Conservation (phyloP, 2,113 vertebrate species). For the Acrocephalus kingi region DNA sequence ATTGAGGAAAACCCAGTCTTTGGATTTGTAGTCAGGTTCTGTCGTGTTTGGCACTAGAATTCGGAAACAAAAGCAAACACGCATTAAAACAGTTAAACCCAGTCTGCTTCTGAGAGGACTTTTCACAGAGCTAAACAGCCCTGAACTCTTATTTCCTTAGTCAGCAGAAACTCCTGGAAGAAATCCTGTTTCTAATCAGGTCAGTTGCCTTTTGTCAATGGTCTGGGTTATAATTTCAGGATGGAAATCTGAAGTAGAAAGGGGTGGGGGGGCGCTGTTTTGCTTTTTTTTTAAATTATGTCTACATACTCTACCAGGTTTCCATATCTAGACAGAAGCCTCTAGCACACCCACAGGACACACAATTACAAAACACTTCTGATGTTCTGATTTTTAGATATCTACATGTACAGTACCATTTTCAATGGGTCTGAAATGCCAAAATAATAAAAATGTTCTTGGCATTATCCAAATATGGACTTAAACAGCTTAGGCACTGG, state of each 20-base stretch:
- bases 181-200: background rate
- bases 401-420: background rate
- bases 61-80: background rate
- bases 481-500: background rate
- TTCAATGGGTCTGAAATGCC: background rate
- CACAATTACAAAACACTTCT: background rate
- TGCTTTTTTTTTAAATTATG: background rate
- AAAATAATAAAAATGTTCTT: background rate
- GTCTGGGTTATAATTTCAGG: background rate
- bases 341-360: background rate
- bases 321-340: background rate
- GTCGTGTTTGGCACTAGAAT: constrained; percentile 86
- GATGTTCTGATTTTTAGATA: background rate
- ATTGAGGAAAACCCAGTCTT: constrained; percentile 99
- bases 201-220: background rate
- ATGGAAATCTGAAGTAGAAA: background rate
- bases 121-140: background rate
- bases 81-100: background rate
- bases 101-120: background rate
- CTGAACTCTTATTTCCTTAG: background rate
- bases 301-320: background rate
- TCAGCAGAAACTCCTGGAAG: background rate
- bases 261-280: fast-evolving
- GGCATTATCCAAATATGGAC: background rate
- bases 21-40: constrained; percentile 97